Base-by-base conservation (phyloP, 1,140 invertebrate species). In the Melanaphis sacchari region DNA sequence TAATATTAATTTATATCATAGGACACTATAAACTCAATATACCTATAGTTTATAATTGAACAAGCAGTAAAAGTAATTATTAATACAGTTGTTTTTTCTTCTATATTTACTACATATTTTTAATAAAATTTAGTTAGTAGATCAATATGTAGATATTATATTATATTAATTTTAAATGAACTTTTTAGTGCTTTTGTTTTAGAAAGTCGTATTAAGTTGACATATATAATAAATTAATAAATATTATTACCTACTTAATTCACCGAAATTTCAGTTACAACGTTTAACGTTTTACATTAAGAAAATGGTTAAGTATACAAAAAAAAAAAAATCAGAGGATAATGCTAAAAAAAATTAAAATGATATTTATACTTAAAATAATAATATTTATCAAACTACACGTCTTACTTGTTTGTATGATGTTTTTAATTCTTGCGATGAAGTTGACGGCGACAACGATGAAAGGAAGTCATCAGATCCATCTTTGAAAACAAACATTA, bases 401-500 rank as follows among this genome's bases (percentile, higher is more conserved):
- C 46, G 46, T 18, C 40, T 54, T 81, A 91, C 90, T 90, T 91
- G 93, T 92, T 94, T 92, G 91, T 93, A 84, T 0, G 93, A 89
- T 7, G 89, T 76, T 46, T 92, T 94, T 43, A 94, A 49, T 87
- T 94, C 93, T 9, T 43, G 90, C 0, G 93, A 94, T 0, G 93
- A 94, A 38, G 90, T 94, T 40, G 93, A 91, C 41, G 93, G 84
- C 9, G 91, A 93, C 81, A 93, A 31, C 46, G 91, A 76, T 31
- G 93, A 66, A 21, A 92, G 84, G 59, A 94, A 92, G 54, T 94
- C 93, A n/a, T 94, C 90, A 1, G 93, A 94, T 26, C 90, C 90
- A 54, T 91, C 93, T 94, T n/a, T 11, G 8, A 91, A 82, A 54
- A 93, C n/a, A 82, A 87, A 93, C 41, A 46, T 52, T 24, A 38